These are phyloP conservation scores for Drosophila subquinaria DNA, from an alignment of 2,888 invertebrate genomes.

Conservation along the genomic window DNA sequence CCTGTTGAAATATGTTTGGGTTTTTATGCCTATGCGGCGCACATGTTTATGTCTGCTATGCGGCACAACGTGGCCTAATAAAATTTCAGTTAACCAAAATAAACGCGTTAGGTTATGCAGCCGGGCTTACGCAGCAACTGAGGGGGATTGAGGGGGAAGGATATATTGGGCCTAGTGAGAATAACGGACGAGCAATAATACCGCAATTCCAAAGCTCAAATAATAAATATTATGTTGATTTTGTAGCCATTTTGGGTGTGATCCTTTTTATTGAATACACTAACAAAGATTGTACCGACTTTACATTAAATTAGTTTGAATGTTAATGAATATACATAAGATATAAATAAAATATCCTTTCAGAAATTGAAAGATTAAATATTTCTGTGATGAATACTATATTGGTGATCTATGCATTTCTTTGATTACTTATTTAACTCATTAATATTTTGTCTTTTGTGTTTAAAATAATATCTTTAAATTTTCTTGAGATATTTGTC, in stretches of 20 bases:
- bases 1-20: slow-evolving; percentile 50
- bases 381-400: background rate
- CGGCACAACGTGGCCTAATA: slow-evolving; percentile 68
- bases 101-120: slow-evolving; percentile 57
- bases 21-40: slow-evolving; percentile 50
- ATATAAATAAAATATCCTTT: background rate
- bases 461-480: background rate
- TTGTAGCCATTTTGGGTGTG: slow-evolving; percentile 11
- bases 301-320: background rate
- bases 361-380: too few species aligned
- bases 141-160: background rate
- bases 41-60: slow-evolving; percentile 60
- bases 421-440: background rate
- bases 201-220: slow-evolving; percentile 28
- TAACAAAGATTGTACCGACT: slow-evolving; percentile 3
- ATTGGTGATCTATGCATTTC: background rate
- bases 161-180: slow-evolving; percentile 6
- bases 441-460: background rate
- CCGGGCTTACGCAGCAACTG: background rate
- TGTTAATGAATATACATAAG: background rate
- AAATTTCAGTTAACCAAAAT: slow-evolving; percentile 72
- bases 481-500: background rate
- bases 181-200: slow-evolving; percentile 26
- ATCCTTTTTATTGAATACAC: slow-evolving; percentile 6
- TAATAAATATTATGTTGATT: slow-evolving; percentile 46